These are phyloP conservation scores for Stegastes partitus DNA, from an alignment of 2,113 vertebrate genomes.

Conservation along the genomic window DNA sequence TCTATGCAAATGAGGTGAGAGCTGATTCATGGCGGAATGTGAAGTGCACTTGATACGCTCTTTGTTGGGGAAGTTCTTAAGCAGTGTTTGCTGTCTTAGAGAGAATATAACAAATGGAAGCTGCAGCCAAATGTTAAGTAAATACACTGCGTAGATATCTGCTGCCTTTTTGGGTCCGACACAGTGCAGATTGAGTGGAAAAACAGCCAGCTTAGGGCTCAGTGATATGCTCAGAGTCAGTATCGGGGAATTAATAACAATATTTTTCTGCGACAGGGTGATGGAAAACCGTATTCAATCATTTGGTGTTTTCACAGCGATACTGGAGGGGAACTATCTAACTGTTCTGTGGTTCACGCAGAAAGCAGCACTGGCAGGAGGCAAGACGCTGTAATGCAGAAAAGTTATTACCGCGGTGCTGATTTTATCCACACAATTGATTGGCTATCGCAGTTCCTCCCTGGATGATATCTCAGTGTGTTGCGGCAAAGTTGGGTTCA, in stretches of 20 bases:
- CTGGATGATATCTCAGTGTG: too few relatives aligned
- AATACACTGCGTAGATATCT: slow-evolving; percentile 13
- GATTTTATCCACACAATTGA: too few relatives aligned
- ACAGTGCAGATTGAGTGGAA: neutral
- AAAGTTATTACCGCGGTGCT: too few relatives aligned
- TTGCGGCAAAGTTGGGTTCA: too few relatives aligned
- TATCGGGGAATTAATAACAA: neutral
- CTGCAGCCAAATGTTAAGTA: neutral
- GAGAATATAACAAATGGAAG: neutral
- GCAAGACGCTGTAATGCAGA: too few relatives aligned
- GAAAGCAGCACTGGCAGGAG: too few relatives aligned
- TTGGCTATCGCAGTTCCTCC: too few relatives aligned
- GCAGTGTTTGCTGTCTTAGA: neutral
- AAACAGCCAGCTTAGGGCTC: neutral
- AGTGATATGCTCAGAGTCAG: neutral
- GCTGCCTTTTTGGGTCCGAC: neutral
- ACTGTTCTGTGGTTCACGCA: too few relatives aligned
- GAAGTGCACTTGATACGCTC: neutral
- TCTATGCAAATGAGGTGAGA: neutral
- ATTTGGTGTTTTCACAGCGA: too few relatives aligned
- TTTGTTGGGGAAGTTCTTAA: neutral
- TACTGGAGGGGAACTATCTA: too few relatives aligned
- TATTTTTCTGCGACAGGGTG: neutral
- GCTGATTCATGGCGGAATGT: neutral
- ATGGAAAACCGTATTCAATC: neutral